Conservation (phyloP, 1,140 invertebrate genomes). For the Aphaenogaster ashmeadi region DNA sequence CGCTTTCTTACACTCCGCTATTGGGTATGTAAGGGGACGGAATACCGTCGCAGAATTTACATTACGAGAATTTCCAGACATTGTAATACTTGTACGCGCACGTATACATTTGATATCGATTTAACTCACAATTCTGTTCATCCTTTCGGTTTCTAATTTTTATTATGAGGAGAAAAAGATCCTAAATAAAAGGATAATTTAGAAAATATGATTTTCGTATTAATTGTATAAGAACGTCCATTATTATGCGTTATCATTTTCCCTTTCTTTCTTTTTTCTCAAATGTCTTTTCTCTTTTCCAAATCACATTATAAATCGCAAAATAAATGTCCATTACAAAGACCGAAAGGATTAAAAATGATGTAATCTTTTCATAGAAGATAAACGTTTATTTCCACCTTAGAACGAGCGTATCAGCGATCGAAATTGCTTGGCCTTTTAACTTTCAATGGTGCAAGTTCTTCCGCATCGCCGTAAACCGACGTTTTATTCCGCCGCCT, state of each 20-base stretch:
- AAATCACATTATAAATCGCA: background rate
- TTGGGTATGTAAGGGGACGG: background rate
- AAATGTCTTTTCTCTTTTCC: background rate
- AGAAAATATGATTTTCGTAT: background rate
- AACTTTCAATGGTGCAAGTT: conserved; percentile 75
- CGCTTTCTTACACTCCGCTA: background rate
- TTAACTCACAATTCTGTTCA: background rate
- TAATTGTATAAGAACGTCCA: background rate
- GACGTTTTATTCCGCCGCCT: conserved; percentile 71
- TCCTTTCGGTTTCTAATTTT: background rate
- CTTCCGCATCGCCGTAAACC: conserved; percentile 70
- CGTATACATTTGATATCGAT: background rate
- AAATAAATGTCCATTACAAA: background rate
- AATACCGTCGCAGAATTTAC: background rate
- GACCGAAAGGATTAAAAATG: background rate
- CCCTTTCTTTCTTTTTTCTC: background rate
- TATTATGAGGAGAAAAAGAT: background rate
- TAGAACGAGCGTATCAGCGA: conserved; percentile 42
- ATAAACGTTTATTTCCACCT: conserved; percentile 35
- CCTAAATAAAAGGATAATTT: background rate
- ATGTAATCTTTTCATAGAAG: conserved; percentile 1
- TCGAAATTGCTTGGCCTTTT: conserved; percentile 67
- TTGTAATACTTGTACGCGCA: background rate
- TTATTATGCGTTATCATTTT: background rate
- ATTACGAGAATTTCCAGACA: background rate